Evolutionary conservation across 2,797 vertebrate genomes (phyloP), one percentile per base, ranked within the genome.

Genomic region (Urophycis tenuis): DNA sequence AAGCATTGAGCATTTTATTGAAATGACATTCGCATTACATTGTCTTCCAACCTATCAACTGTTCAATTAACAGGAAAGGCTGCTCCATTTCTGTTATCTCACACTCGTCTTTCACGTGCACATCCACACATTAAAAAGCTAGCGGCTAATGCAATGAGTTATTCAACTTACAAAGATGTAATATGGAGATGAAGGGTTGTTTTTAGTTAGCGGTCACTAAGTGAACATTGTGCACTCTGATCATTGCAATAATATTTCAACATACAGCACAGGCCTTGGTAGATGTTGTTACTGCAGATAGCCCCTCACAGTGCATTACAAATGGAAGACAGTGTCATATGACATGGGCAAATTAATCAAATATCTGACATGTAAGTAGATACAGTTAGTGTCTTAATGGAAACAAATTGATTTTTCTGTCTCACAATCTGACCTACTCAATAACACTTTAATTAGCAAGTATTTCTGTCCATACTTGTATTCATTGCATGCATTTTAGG

Each of bases 361-460:
- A 76, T 69, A 82, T 90, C 87, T 87, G 90, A 87, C 86, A 88
- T 88, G 86, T 81, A 89, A 88, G 89, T 80, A 90, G 88, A 91
- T 89, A 89, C 74, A 79, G 88, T 89, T 91, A 84, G 90, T 77
- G 74, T 77, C 78, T 86, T 90, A 91, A 92, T 91, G 88, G 89
- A 80, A 80, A 86, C 45, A 39, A 79, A 90, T 90, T 79, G 88
- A 91, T 92, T 91, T 89, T 86, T 80, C 85, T 89, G 89, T 89
- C 87, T 88, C 70, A 73, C 81, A 80, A 84, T 82, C 84, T 81
- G 73, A 35, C 79, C 53, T 17, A 74, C 83, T 84, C 87, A 83
- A 76, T 87, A 84, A 87, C 86, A 85, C 81, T 88, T 89, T 89
- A 86, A 91, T 91, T 81, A 90, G 84, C 79, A 80, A 75, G 88